Base-by-base conservation (phyloP, 2,113 vertebrate genomes). In the Alces alces region DNA sequence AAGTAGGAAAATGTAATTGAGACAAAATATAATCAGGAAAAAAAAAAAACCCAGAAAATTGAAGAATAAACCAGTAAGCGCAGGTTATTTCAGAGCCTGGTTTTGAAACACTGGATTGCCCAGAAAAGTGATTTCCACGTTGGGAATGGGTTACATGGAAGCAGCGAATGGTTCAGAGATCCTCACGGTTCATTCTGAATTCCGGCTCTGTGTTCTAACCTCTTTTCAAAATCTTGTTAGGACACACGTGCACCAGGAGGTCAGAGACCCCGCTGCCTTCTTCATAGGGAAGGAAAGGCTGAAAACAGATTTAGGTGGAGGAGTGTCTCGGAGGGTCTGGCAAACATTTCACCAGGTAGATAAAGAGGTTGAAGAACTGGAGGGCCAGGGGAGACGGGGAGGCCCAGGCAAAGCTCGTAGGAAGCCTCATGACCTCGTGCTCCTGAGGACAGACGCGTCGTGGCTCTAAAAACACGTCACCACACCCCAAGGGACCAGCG, bases 351-450 rank as follows among this genome's bases (percentile, higher is more conserved):
- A 16, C 33, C 25, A 55, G 36, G n/a, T 2, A 9, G 73, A 33
- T 0, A 28, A 47, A 23, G 5, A 11, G 5, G 39, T 50, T 1
- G 13, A n/a, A 30, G 57, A 10, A 8, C 2, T 0, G 0, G 54
- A 14, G 12, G 30, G 2, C 5, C 2, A 0, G 8, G 1, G 11
- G 47, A 28, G 21, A 19, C 0, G 0, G 13, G 61, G 36, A 33
- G 60, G 11, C 19, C 19, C 4, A 33, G 45, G 17, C 66, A 7
- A 50, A 13, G 25, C 23, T 54, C 17, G 5, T 5, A 43, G 16
- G 70, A 79, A 7, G 30, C 27, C 66, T 36, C 6, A 2, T 11
- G 4, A 4, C n/a, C 13, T 64, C 12, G 47, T 1, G 16, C 14
- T 54, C 10, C 4, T 6, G 25, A 91, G 14, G 76, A 50, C 76